Conservation (phyloP, 2,888 invertebrate genomes). For the Leptinotarsa tumamoca region DNA sequence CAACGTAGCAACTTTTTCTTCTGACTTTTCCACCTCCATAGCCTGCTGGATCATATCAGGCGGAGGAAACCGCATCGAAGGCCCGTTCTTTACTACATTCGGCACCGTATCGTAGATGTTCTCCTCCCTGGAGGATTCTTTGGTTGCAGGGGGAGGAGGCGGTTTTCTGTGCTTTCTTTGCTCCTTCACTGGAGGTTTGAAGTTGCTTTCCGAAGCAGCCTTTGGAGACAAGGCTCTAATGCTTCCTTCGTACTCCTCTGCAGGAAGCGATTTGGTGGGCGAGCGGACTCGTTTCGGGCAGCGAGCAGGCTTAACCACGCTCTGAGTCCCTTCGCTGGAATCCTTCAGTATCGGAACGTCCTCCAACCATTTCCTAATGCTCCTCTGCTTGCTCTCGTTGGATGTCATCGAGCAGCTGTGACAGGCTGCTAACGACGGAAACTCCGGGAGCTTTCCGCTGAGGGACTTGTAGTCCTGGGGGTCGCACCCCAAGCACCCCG, state of each 20-base stretch:
- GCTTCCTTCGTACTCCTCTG: constrained; percentile 41
- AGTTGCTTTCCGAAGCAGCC: constrained; percentile 48
- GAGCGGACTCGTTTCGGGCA: constrained; percentile 56
- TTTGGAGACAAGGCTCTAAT: constrained; percentile 54
- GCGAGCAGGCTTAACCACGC: constrained; percentile 17
- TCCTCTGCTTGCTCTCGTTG: constrained; percentile 79
- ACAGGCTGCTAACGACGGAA: constrained; percentile 65
- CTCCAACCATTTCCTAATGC: constrained; percentile 82
- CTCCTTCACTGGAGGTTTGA: constrained; percentile 32
- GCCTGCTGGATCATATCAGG: constrained; percentile 79
- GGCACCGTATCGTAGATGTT: constrained; percentile 50
- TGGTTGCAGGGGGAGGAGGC: constrained; percentile 59
- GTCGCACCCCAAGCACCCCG: constrained; percentile 79
- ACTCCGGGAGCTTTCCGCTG: constrained; percentile 65
- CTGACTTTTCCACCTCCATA: constrained; percentile 68
- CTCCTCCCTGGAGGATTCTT: constrained; percentile 35
- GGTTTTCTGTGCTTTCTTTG: constrained; percentile 57
- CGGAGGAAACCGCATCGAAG: constrained; percentile 52
- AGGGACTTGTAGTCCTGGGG: constrained; percentile 60
- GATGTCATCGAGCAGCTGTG: constrained; percentile 69
- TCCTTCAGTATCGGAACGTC: constrained; percentile 71
- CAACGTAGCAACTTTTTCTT: constrained; percentile 67
- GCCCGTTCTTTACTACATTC: background rate
- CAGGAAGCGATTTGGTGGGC: constrained; percentile 60
- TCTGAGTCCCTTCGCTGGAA: constrained; percentile 20